These are phyloP conservation scores for Mustela nigripes DNA, from an alignment of 2,113 vertebrate species.

Conservation along the genomic window DNA sequence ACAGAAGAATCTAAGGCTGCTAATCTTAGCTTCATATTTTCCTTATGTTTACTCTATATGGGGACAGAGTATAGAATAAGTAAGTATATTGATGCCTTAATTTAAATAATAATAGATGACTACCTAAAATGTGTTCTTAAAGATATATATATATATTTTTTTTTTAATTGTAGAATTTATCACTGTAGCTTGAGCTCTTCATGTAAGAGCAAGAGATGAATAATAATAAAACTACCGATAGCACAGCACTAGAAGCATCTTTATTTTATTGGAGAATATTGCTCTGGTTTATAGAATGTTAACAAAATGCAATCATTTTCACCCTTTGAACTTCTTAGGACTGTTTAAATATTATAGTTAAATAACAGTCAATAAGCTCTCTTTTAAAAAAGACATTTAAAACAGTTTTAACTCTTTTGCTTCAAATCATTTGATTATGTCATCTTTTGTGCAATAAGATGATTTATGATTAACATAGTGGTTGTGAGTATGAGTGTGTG, in stretches of 20 bases:
- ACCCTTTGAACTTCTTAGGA: background rate
- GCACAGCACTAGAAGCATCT: background rate
- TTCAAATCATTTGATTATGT: background rate
- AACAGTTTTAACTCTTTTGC: background rate
- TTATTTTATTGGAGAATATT: background rate
- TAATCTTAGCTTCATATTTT: background rate
- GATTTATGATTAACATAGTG: background rate
- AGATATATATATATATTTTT: too few species aligned
- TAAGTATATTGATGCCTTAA: background rate
- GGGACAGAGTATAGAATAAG: accelerated
- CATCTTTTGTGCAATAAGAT: background rate
- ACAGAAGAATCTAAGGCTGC: background rate
- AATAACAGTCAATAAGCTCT: background rate
- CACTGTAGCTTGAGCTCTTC: background rate
- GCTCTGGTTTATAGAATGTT: background rate
- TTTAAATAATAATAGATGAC: background rate
- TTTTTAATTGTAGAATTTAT: background rate
- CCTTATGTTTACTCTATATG: background rate
- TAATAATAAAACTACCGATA: background rate
- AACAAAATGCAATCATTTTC: background rate
- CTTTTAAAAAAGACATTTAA: constrained; percentile 36
- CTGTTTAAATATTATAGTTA: background rate
- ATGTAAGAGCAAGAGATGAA: background rate
- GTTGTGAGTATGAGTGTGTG: background rate
- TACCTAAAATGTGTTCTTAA: background rate